These are phyloP conservation scores for Anguilla rostrata DNA, from an alignment of 2,113 vertebrate species.

Conservation along the genomic window DNA sequence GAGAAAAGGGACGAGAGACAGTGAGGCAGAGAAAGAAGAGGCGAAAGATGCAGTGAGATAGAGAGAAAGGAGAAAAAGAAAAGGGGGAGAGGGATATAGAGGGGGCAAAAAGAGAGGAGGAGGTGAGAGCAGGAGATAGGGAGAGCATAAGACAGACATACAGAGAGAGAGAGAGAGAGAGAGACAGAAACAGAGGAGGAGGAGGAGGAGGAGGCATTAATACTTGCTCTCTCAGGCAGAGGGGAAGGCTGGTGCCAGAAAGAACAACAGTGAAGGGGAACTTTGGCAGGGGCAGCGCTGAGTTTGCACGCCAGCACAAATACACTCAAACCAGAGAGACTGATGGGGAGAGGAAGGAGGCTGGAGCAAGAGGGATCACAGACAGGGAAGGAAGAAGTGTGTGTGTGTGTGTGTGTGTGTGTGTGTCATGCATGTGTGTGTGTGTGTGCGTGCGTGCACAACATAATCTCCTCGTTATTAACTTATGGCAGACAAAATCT, in stretches of 20 bases:
- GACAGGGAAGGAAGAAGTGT: neutral
- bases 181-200: neutral
- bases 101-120: neutral
- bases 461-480: neutral
- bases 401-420: neutral
- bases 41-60: neutral
- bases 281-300: neutral
- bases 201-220: neutral
- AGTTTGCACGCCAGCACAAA: slow-evolving; percentile 1
- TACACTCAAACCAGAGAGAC: neutral
- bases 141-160: neutral
- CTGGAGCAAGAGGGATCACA: neutral
- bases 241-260: neutral
- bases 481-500: neutral
- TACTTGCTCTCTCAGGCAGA: neutral
- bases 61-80: neutral
- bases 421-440: too few species aligned
- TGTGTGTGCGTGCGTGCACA: neutral
- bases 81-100: neutral
- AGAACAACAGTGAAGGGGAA: neutral
- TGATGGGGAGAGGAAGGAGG: neutral
- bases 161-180: neutral
- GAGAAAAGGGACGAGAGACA: neutral
- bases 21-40: neutral
- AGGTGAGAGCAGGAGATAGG: neutral